These are phyloP conservation scores for Drosophila leontia DNA, from an alignment of 1,140 invertebrate genomes.

Conservation along the genomic window DNA sequence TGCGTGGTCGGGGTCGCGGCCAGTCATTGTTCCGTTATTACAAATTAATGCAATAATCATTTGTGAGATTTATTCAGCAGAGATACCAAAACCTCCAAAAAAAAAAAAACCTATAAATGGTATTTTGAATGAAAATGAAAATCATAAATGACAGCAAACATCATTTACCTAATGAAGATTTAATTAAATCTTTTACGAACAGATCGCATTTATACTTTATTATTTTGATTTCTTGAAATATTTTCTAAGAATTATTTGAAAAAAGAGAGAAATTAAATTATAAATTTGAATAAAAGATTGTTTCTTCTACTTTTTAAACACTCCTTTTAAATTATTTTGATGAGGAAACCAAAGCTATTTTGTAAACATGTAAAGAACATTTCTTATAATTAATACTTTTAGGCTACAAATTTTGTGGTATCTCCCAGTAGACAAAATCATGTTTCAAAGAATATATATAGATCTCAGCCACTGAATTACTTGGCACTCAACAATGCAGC, in stretches of 20 bases:
- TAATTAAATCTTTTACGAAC: too few relatives aligned
- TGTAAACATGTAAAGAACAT: too few relatives aligned
- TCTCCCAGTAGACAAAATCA: not conserved
- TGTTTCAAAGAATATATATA: not conserved
- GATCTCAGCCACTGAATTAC: conserved; percentile 2
- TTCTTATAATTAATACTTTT: too few relatives aligned
- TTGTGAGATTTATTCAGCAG: not conserved
- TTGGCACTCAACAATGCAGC: conserved; percentile 6
- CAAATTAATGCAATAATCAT: conserved; percentile 40
- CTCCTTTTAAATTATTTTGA: too few relatives aligned
- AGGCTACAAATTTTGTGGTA: too few relatives aligned
- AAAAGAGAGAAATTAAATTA: not conserved
- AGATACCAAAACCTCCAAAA: not conserved
- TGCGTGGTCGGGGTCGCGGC: conserved; percentile 1
- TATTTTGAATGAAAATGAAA: too few relatives aligned
- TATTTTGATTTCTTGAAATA: not conserved
- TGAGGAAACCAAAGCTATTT: too few relatives aligned
- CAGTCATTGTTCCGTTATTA: conserved; percentile 13
- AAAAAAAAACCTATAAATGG: not conserved
- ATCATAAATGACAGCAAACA: not conserved
- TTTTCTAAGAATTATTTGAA: not conserved
- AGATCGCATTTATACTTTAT: too few relatives aligned
- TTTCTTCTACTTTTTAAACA: too few relatives aligned
- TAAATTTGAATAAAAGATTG: too few relatives aligned
- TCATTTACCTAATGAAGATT: not conserved